These are phyloP conservation scores for Boleophthalmus pectinirostris DNA, from an alignment of 2,113 vertebrate genomes.

Conservation along the genomic window DNA sequence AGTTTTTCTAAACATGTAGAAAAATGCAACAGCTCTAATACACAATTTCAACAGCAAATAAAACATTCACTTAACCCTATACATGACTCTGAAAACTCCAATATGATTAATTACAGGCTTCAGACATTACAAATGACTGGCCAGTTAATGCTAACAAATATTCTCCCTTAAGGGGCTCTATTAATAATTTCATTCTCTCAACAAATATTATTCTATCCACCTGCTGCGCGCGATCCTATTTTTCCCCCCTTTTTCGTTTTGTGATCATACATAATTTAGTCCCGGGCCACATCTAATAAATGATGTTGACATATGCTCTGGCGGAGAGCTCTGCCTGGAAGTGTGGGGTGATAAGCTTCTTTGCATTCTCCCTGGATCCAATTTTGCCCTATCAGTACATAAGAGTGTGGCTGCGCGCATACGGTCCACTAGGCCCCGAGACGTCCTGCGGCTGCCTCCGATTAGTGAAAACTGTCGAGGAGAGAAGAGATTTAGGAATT, in stretches of 20 bases:
- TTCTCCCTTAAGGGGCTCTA: constrained; percentile 77
- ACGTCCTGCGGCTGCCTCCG: constrained; percentile 78
- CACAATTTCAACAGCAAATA: constrained; percentile 45
- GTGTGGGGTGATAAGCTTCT: constrained; percentile 82
- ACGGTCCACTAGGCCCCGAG: constrained; percentile 71
- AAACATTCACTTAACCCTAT: constrained; percentile 65
- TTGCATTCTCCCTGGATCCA: constrained; percentile 84
- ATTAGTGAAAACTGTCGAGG: constrained; percentile 73
- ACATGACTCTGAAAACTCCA: constrained; percentile 71
- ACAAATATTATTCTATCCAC: constrained; percentile 81
- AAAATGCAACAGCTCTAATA: constrained; percentile 27
- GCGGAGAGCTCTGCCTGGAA: constrained; percentile 78
- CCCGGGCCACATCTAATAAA: constrained; percentile 84
- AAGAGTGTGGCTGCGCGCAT: constrained; percentile 74
- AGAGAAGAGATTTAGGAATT: constrained; percentile 56
- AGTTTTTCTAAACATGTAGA: constrained; percentile 23
- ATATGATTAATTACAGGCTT: constrained; percentile 78
- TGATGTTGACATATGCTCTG: constrained; percentile 85
- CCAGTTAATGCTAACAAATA: constrained; percentile 81
- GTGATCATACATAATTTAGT: constrained; percentile 84
- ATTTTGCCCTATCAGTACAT: constrained; percentile 81
- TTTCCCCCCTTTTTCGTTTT: constrained; percentile 64
- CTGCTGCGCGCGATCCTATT: constrained; percentile 76
- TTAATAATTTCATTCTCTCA: constrained; percentile 82
- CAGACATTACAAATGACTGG: constrained; percentile 73